These are phyloP conservation scores for Aspidiotus rigidus DNA, from an alignment of 2,888 invertebrate species.

Conservation along the genomic window DNA sequence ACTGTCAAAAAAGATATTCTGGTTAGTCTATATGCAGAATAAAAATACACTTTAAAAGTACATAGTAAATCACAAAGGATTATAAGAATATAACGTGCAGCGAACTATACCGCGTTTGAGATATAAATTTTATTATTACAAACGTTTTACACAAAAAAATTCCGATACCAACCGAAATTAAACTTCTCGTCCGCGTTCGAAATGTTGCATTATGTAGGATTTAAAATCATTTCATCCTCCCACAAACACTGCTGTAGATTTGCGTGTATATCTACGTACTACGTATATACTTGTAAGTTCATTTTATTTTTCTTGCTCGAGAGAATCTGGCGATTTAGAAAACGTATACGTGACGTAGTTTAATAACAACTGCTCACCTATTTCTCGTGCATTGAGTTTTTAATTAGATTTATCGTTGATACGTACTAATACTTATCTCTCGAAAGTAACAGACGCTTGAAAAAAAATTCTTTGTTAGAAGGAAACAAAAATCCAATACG, in stretches of 20 bases:
- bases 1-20: neutral
- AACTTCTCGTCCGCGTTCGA: conserved; percentile 24
- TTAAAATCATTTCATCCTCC: conserved; percentile 31
- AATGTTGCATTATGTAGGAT: conserved; percentile 20
- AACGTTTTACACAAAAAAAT: conserved; percentile 28
- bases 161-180: conserved; percentile 25
- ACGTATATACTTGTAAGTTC: neutral
- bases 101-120: conserved; percentile 1
- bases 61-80: conserved; percentile 30
- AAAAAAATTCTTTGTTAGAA: no score
- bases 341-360: conserved; percentile 16
- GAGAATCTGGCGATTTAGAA: conserved; percentile 7
- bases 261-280: neutral
- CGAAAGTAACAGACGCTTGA: no score
- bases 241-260: conserved; percentile 3
- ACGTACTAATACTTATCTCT: no score
- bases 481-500: no score
- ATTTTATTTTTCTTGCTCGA: conserved; percentile 8
- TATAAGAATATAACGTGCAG: conserved; percentile 20
- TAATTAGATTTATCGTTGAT: conserved; percentile 29
- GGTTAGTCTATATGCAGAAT: neutral
- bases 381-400: conserved; percentile 23
- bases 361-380: conserved; percentile 29
- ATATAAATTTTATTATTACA: conserved; percentile 33
- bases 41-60: neutral